Conservation (phyloP, 2,888 invertebrate genomes). For the Stenurella melanura region DNA sequence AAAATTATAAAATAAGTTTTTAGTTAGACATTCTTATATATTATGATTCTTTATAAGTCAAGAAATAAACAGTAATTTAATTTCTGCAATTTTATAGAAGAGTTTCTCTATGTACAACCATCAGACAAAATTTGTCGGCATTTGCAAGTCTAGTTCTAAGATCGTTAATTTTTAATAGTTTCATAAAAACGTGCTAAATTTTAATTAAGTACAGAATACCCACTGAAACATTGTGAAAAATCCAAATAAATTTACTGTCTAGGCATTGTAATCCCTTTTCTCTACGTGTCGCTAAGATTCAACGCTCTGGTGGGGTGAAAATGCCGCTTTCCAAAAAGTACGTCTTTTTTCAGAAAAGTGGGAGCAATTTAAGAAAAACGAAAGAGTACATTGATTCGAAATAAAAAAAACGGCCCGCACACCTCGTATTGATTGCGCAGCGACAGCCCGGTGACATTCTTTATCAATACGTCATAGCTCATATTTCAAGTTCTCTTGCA, state of each 20-base stretch:
- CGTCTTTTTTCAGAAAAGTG: conserved; percentile 43
- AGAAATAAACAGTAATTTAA: too few relatives aligned
- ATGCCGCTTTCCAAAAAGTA: conserved; percentile 9
- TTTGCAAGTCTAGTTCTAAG: background rate
- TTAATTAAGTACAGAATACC: conserved; percentile 18
- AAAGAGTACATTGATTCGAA: conserved; percentile 61
- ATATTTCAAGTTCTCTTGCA: conserved; percentile 74
- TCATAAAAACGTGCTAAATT: conserved; percentile 18
- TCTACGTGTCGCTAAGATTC: conserved; percentile 17
- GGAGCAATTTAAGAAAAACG: conserved; percentile 60
- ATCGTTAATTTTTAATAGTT: conserved; percentile 5
- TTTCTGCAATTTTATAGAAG: too few relatives aligned
- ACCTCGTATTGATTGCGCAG: conserved; percentile 75
- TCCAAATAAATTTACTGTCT: conserved; percentile 20
- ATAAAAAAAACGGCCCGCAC: conserved; percentile 65
- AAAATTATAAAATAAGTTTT: too few relatives aligned
- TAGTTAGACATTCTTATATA: too few relatives aligned
- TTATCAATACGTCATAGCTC: conserved; percentile 78
- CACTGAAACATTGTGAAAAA: conserved; percentile 25
- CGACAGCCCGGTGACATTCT: conserved; percentile 83
- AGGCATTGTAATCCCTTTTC: conserved; percentile 8
- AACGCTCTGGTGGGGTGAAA: conserved; percentile 7
- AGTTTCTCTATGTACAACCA: too few relatives aligned
- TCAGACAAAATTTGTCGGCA: background rate
- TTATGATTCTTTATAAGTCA: too few relatives aligned